Conservation (phyloP, 2,797 vertebrate genomes). For the Anguilla megastoma region DNA sequence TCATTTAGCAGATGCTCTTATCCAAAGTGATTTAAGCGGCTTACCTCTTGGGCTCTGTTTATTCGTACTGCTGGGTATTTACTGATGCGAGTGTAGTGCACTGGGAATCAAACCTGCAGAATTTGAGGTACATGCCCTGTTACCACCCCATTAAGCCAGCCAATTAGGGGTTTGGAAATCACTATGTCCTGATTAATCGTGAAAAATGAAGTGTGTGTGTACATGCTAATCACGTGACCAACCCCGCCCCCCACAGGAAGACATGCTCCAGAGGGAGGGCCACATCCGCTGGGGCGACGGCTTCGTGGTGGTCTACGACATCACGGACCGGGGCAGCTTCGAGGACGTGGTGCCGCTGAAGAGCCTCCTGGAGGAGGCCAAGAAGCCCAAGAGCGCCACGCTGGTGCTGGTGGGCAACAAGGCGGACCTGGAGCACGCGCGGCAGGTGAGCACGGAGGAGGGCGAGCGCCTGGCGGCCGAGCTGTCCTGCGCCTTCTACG, state of each 20-base stretch:
- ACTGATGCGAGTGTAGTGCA: no score
- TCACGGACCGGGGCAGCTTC: constrained; percentile 93
- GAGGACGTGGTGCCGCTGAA: constrained; percentile 88
- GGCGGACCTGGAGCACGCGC: constrained; percentile 89
- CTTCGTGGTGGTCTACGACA: constrained; percentile 95
- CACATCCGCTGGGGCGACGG: constrained; percentile 96
- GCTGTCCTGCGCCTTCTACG: constrained; percentile 93
- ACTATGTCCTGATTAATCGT: not conserved
- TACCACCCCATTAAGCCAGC: not conserved
- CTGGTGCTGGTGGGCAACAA: constrained; percentile 96
- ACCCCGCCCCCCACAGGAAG: constrained; percentile 76
- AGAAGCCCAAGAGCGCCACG: constrained; percentile 92
- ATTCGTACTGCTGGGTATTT: no score
- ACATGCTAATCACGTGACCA: not conserved
- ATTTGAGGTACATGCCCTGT: not conserved
- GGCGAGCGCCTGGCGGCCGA: constrained; percentile 93
- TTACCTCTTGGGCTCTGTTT: no score
- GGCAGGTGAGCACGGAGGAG: constrained; percentile 92
- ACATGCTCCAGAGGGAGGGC: constrained; percentile 88
- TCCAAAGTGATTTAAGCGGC: no score
- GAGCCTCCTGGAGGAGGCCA: constrained; percentile 88
- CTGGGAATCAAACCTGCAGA: not conserved
- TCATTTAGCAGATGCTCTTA: no score
- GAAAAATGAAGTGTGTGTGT: not conserved
- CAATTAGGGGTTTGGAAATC: not conserved